Evolutionary conservation across 2,113 vertebrate species (phyloP).

Genomic region (Chlorodrepanis virens): DNA sequence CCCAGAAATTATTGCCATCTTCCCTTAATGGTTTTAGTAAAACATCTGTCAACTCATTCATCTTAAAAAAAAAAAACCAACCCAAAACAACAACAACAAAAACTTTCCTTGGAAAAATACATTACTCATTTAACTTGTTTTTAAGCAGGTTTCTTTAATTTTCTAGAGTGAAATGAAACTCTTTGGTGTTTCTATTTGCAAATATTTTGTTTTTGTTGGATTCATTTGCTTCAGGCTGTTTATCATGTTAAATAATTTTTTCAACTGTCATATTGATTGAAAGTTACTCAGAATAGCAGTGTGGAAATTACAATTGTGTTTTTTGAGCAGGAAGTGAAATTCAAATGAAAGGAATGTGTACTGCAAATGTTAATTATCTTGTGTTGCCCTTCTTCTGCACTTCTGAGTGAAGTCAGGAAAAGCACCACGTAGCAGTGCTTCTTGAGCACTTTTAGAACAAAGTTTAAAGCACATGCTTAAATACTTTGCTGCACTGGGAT

Average conservation of each 20-base stretch:
- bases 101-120: conserved; percentile 31
- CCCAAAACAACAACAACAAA: background rate
- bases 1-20: conserved; percentile 66
- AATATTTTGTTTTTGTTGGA: conserved; percentile 56
- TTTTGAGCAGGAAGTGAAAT: conserved; percentile 23
- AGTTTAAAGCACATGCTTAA: conserved; percentile 32
- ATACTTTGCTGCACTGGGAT: conserved; percentile 17
- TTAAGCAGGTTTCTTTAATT: conserved; percentile 66
- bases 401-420: background rate
- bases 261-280: conserved; percentile 62
- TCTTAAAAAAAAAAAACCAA: conserved; percentile 12
- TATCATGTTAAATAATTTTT: conserved; percentile 6
- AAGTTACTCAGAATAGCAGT: conserved; percentile 49
- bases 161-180: conserved; percentile 55
- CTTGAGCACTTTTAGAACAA: background rate
- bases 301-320: background rate
- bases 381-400: background rate
- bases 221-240: conserved; percentile 67
- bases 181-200: conserved; percentile 59
- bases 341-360: background rate
- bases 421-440: background rate
- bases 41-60: conserved; percentile 70
- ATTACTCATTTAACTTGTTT: conserved; percentile 56
- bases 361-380: background rate
- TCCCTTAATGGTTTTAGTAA: conserved; percentile 68